Base-by-base conservation (phyloP, 2,888 invertebrate genomes). In the Plemyria rubiginata region DNA sequence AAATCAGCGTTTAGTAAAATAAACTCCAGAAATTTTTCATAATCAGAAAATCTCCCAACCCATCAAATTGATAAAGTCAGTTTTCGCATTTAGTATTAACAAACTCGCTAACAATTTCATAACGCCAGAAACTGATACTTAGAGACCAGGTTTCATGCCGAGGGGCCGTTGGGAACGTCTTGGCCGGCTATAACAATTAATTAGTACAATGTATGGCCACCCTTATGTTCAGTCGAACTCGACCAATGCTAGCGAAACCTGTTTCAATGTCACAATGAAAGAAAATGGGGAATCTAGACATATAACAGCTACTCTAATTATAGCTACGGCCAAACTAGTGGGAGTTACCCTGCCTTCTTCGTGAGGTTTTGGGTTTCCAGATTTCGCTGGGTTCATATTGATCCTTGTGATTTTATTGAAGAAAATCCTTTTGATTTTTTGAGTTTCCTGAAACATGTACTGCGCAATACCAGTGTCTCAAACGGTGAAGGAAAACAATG, bases 131-230 rank as follows among this genome's bases (percentile, higher is more conserved):
- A 16, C 54, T 54, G 12, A 12, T 28, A 48, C 48, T 48, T 28
- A 45, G 1, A 16, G 15, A 8, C 28, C 51, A 41, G 58, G 77
- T 87, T 88, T 86, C 89, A 89, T 89, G 90, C 78, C 74, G 71
- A 67, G 70, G 68, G 70, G 85, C 81, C 81, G 81, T 90, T 88
- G 81, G 75, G 75, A 58, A 57, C 79, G 80, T 82, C 83, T 83
- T 81, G 82, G 79, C 81, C 69, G 67, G 80, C 82, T 70, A 82
- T 87, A 87, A 89, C 89, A 87, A 90, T 91, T 91, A 90, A 91
- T 90, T 90, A 88, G 84, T 82, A 85, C 88, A 88, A 87, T 85
- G 84, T 87, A 84, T 79, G 72, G 74, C 71, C 71, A 70, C 75
- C 75, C 72, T 77, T 70, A 75, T 72, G 71, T 70, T 71, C 70